A percentile compares a stretch with the other conserved stretches of the same genome.
phyloP scores from a whole-genome alignment of 2,113 vertebrate genomes.

The Rousettus leschenaultii region DNA sequence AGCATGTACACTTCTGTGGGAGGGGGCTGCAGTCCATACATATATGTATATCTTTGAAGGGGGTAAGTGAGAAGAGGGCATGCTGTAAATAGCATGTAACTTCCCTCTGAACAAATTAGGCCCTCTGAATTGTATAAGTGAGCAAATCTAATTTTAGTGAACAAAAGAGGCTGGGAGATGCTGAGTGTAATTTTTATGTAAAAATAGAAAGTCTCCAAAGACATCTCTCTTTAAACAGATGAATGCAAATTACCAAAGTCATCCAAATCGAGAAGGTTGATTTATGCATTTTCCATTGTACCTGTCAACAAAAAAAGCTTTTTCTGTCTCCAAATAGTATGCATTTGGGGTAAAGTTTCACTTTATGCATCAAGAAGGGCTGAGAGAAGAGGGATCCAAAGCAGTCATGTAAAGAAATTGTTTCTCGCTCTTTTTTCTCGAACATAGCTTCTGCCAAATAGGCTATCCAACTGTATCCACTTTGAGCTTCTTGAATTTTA shows the following conservation, averaged over 20 bases:
- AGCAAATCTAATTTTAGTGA: slow-evolving; percentile 64
- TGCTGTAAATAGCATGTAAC: not conserved
- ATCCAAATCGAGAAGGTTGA: slow-evolving; percentile 70
- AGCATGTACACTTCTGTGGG: not conserved
- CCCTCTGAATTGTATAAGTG: slow-evolving; percentile 59
- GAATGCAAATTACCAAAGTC: slow-evolving; percentile 69
- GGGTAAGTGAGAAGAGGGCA: not conserved
- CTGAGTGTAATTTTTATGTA: slow-evolving; percentile 37
- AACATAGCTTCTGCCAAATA: slow-evolving; percentile 57
- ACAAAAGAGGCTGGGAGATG: slow-evolving; percentile 52
- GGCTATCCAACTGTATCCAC: slow-evolving; percentile 58
- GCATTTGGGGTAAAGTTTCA: slow-evolving; percentile 69
- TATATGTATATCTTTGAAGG: not conserved
- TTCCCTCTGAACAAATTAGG: slow-evolving; percentile 56
- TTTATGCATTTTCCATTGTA: slow-evolving; percentile 76
- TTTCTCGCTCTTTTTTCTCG: slow-evolving; percentile 25
- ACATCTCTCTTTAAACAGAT: slow-evolving; percentile 48
- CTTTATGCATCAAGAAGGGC: slow-evolving; percentile 48
- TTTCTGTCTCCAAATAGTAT: slow-evolving; percentile 72
- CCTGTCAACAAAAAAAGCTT: slow-evolving; percentile 75
- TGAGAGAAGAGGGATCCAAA: slow-evolving; percentile 55
- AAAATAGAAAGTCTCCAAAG: slow-evolving; percentile 47
- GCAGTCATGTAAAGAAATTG: slow-evolving; percentile 59
- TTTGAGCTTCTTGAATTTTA: slow-evolving; percentile 71
- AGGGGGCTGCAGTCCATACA: too few relatives aligned